Percentiles rank a stretch among this genome's conserved stretches.
Evolutionary conservation across 2,888 invertebrate species (phyloP).

Genomic region (Lasioglossum malachurum): DNA sequence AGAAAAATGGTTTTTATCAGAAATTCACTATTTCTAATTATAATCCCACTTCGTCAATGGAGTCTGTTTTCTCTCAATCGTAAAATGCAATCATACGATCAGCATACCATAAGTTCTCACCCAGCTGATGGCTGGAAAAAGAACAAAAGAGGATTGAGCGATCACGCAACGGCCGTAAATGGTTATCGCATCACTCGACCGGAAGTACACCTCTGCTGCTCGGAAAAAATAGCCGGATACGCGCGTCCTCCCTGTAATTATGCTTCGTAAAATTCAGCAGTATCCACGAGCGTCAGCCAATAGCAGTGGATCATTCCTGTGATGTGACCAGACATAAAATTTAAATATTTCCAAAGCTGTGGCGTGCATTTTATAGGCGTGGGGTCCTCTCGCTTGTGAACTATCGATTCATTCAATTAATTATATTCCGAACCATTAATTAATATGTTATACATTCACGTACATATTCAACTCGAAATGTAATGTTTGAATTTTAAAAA

Average conservation of each 20-base stretch:
- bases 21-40: background rate
- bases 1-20: background rate
- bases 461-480: too few species aligned
- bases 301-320: conserved; percentile 31
- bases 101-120: conserved; percentile 39
- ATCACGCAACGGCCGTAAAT: conserved; percentile 75
- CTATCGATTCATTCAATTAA: background rate
- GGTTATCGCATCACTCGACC: conserved; percentile 71
- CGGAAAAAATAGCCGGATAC: conserved; percentile 65
- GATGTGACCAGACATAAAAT: conserved; percentile 50
- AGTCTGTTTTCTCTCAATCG: background rate
- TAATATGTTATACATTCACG: background rate
- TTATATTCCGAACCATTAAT: background rate
- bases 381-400: conserved; percentile 3
- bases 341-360: conserved; percentile 30
- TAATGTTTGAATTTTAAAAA: too few species aligned
- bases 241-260: conserved; percentile 62
- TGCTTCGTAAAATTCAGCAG: conserved; percentile 53
- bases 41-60: conserved; percentile 16
- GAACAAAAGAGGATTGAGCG: conserved; percentile 46
- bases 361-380: conserved; percentile 3
- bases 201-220: conserved; percentile 57
- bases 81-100: conserved; percentile 12
- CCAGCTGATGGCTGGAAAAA: conserved; percentile 57
- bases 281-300: conserved; percentile 31